Evolutionary conservation across 2,888 invertebrate genomes (phyloP).

Genomic region (Polydrusus cervinus): DNA sequence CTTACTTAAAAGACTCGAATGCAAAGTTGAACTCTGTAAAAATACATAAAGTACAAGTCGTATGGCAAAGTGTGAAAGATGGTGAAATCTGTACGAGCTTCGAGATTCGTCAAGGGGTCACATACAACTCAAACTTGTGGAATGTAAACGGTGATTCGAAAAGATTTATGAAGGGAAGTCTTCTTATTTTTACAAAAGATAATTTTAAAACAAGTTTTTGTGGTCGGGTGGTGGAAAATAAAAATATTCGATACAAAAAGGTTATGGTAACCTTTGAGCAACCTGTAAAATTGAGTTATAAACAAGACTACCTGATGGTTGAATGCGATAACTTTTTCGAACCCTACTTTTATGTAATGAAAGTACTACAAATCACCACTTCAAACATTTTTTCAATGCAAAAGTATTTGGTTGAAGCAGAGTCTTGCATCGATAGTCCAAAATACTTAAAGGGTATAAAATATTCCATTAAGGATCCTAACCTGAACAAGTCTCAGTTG

Average conservation of each 20-base stretch:
- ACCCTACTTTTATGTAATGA: conserved; percentile 78
- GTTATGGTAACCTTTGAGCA: conserved; percentile 68
- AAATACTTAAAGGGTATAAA: conserved; percentile 58
- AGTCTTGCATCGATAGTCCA: conserved; percentile 66
- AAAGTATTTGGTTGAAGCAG: conserved; percentile 78
- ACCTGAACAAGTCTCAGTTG: conserved; percentile 80
- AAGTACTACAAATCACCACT: conserved; percentile 77
- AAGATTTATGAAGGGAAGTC: conserved; percentile 81
- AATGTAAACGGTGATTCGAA: conserved; percentile 70
- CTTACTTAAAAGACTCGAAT: conserved; percentile 49
- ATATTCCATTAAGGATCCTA: not conserved
- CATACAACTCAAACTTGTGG: conserved; percentile 65
- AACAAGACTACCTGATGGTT: conserved; percentile 74
- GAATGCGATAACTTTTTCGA: conserved; percentile 88
- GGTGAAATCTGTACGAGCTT: conserved; percentile 56
- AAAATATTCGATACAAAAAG: conserved; percentile 74
- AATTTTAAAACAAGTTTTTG: conserved; percentile 81
- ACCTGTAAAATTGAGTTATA: conserved; percentile 31
- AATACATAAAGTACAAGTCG: conserved; percentile 39
- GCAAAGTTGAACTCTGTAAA: conserved; percentile 48
- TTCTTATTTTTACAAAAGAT: conserved; percentile 82
- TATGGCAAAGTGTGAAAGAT: conserved; percentile 52
- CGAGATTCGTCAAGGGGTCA: conserved; percentile 59
- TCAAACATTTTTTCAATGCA: conserved; percentile 78
- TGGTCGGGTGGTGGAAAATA: conserved; percentile 79